Percentiles rank a stretch among this genome's conserved stretches.
Evolutionary conservation across 2,888 invertebrate species (phyloP).

Genomic region (Julus scanicus): DNA sequence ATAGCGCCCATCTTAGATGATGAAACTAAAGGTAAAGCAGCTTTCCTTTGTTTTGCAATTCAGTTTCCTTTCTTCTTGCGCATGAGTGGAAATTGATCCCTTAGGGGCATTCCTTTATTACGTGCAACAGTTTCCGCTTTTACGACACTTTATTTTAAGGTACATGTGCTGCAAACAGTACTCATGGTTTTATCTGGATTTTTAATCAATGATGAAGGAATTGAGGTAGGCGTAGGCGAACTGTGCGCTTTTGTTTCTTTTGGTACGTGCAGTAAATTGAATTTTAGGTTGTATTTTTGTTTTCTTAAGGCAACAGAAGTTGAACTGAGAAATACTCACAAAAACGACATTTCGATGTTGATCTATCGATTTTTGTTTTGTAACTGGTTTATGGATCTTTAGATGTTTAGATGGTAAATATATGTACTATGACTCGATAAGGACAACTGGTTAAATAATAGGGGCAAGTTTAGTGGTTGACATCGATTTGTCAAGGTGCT

Average conservation of each 20-base stretch:
- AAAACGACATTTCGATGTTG: neutral
- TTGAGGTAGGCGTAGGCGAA: neutral
- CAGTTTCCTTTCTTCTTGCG: constrained; percentile 14
- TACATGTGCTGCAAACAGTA: neutral
- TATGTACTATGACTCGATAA: neutral
- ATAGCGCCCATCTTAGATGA: neutral
- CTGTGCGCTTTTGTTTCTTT: neutral
- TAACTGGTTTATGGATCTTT: constrained; percentile 20
- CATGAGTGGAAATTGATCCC: constrained; percentile 30
- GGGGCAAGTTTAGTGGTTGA: neutral
- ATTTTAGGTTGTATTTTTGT: constrained; percentile 10
- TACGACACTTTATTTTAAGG: constrained; percentile 47
- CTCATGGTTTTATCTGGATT: constrained; percentile 8
- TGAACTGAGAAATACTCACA: neutral
- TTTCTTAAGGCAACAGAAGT: neutral
- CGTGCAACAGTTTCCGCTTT: constrained; percentile 34
- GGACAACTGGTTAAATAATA: neutral
- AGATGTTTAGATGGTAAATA: neutral
- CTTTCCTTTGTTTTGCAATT: constrained; percentile 30
- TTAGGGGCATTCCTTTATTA: constrained; percentile 45
- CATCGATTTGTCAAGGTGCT: neutral
- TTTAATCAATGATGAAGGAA: constrained; percentile 47
- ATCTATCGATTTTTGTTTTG: neutral
- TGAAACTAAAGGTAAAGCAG: neutral
- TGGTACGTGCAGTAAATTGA: neutral